Percentiles rank a stretch among this genome's conserved stretches.
phyloP scores from a whole-genome alignment of 2,888 invertebrate species.

The Drosophila sordidula region DNA sequence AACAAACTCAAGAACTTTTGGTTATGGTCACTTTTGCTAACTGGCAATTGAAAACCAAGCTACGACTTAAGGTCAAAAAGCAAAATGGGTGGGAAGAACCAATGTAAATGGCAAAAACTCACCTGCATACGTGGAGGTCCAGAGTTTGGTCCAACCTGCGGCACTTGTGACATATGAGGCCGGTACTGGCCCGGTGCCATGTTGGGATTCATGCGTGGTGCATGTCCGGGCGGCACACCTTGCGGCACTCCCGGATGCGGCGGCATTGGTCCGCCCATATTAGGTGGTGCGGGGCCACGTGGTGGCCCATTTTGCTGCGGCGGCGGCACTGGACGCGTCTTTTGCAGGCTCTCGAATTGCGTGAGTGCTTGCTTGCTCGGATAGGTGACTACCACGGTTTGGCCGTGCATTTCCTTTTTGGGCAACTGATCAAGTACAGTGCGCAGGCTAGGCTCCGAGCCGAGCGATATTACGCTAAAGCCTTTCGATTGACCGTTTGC shows the following conservation, averaged over 20 bases:
- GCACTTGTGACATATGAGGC: constrained; percentile 87
- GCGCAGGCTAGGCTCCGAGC: constrained; percentile 95
- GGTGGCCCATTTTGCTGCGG: constrained; percentile 87
- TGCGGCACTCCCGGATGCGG: constrained; percentile 85
- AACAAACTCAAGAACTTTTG: constrained; percentile 37
- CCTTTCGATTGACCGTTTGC: constrained; percentile 99
- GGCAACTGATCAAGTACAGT: constrained; percentile 96
- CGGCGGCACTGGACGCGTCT: constrained; percentile 93
- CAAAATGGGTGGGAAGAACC: constrained; percentile 12
- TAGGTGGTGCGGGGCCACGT: constrained; percentile 85
- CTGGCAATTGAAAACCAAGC: constrained; percentile 30
- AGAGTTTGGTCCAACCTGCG: constrained; percentile 87
- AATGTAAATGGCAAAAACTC: constrained; percentile 37
- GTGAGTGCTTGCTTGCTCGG: constrained; percentile 95
- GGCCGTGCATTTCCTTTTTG: constrained; percentile 98
- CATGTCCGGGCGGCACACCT: constrained; percentile 86
- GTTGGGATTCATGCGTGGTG: constrained; percentile 87
- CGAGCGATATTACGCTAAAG: constrained; percentile 97
- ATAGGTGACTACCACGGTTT: constrained; percentile 96
- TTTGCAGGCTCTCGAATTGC: constrained; percentile 96
- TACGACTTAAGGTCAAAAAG: constrained; percentile 30
- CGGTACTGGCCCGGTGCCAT: constrained; percentile 87
- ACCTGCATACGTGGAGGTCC: constrained; percentile 88
- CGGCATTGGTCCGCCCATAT: constrained; percentile 84
- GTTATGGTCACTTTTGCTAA: constrained; percentile 20